Evolutionary conservation across 2,888 invertebrate species (phyloP).

Genomic region (Catocala sponsa): DNA sequence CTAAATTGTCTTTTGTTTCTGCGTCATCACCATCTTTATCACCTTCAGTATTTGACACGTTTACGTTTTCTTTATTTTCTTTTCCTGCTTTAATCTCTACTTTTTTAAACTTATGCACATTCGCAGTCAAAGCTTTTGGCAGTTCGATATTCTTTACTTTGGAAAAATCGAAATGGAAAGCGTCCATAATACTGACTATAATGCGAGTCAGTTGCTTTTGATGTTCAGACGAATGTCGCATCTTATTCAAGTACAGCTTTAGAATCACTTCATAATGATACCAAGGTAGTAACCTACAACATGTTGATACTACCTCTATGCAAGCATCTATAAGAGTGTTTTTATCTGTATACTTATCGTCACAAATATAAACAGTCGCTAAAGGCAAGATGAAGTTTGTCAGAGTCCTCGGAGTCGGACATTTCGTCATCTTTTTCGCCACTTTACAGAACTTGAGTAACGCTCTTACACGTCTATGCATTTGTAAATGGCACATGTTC

Average conservation of each 20-base stretch:
- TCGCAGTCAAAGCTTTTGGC: slow-evolving; percentile 70
- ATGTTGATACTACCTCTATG: slow-evolving; percentile 93
- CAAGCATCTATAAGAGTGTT: slow-evolving; percentile 95
- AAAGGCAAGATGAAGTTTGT: slow-evolving; percentile 96
- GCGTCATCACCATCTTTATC: slow-evolving; percentile 44
- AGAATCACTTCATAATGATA: slow-evolving; percentile 95
- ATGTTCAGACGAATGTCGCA: slow-evolving; percentile 91
- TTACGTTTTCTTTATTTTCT: slow-evolving; percentile 50
- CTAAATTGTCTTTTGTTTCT: slow-evolving; percentile 55
- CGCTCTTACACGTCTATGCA: slow-evolving; percentile 95
- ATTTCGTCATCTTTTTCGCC: slow-evolving; percentile 88
- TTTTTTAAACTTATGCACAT: slow-evolving; percentile 57
- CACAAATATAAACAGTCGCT: slow-evolving; percentile 93
- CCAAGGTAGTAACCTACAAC: slow-evolving; percentile 95
- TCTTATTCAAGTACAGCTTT: slow-evolving; percentile 92
- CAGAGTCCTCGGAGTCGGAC: slow-evolving; percentile 91
- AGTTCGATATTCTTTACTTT: slow-evolving; percentile 83
- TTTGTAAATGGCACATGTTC: slow-evolving; percentile 95
- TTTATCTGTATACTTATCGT: slow-evolving; percentile 92
- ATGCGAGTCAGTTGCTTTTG: slow-evolving; percentile 95
- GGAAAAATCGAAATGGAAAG: slow-evolving; percentile 96
- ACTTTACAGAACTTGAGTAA: slow-evolving; percentile 92
- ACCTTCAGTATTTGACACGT: slow-evolving; percentile 38
- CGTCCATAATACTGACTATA: slow-evolving; percentile 93
- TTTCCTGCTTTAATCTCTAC: slow-evolving; percentile 50